Base-by-base conservation (phyloP, 2,797 vertebrate species). In the Darevskia nairensis region DNA sequence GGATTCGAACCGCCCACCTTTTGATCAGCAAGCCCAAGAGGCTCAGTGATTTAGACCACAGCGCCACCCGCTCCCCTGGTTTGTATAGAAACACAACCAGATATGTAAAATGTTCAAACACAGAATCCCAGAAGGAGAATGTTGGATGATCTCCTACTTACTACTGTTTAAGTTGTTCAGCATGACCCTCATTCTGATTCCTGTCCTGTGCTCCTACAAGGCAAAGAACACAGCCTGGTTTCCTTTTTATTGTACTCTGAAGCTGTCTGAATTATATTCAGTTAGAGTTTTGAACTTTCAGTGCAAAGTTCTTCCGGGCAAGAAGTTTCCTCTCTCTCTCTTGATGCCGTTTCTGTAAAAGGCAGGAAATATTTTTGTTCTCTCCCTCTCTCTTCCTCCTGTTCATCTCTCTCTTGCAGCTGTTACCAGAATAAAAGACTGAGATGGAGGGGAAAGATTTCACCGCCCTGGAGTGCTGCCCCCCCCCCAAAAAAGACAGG, bases 261-360 rank as follows among this genome's bases (percentile, higher is more conserved):
- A 77, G 83, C n/a, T 93, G 87, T 93, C 74, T 91, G 90, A 86
- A 86, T 90, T 61, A 89, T 75, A 86, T 92, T 92, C 86, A 88
- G 50, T 94, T 88, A 93, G 72, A 90, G 44, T 66, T 86, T 92
- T 86, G 39, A 55, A 29, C 80, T 39, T 87, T 88, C 89, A 89
- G 10, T 88, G 84, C 80, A 77, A 86, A 88, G 89, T 32, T 88
- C 46, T 77, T 78, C 39, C 78, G 86, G 50, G 86, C 27, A 61
- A 71, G 55, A 64, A 83, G 17, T 78, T 88, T 76, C 61, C 50
- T 55, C 68, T 4, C 1, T 27, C 15, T 39, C 83, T 89, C 88
- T 76, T 68, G 77, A 59, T 55, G 50, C 55, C 79, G 69, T 69
- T 66, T 83, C 6, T 75, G 3, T 44, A 91, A 88, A 72, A 91